These are phyloP conservation scores for Drosophila orena DNA, from an alignment of 1,140 invertebrate genomes.

Conservation along the genomic window DNA sequence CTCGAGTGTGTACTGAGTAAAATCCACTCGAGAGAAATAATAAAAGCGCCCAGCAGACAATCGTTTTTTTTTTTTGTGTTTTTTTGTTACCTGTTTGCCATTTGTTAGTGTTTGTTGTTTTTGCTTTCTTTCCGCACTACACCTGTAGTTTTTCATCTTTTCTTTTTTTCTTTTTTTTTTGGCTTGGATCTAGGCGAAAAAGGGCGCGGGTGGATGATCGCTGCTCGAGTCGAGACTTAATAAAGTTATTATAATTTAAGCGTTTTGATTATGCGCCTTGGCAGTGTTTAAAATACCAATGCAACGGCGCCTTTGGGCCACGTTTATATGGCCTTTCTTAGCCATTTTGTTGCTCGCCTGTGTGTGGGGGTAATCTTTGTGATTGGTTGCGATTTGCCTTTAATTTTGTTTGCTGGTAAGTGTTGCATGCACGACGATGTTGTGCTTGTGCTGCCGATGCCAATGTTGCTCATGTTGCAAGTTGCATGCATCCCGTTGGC, in stretches of 20 bases:
- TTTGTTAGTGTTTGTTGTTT: constrained; percentile 44
- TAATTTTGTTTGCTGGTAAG: constrained; percentile 75
- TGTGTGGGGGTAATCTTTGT: constrained; percentile 78
- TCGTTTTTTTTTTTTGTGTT: constrained; percentile 20
- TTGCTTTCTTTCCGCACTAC: constrained; percentile 70
- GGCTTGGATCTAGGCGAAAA: constrained; percentile 36
- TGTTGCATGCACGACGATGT: constrained; percentile 74
- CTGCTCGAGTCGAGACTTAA: constrained; percentile 61
- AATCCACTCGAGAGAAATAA: constrained; percentile 72
- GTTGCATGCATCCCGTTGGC: constrained; percentile 74
- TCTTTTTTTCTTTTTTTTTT: constrained; percentile 16
- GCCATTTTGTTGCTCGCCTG: constrained; percentile 43
- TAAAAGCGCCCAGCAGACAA: constrained; percentile 57
- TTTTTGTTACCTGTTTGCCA: constrained; percentile 55
- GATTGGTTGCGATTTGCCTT: constrained; percentile 82
- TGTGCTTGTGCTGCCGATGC: constrained; percentile 16
- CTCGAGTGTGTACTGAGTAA: constrained; percentile 72
- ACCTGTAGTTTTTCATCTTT: constrained; percentile 50
- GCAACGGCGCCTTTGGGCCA: constrained; percentile 66
- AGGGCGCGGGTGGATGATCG: constrained; percentile 21
- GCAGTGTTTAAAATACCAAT: constrained; percentile 83
- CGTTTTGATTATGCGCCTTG: constrained; percentile 81
- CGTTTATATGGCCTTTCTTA: constrained; percentile 26
- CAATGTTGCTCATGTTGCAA: constrained; percentile 29
- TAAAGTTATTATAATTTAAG: constrained; percentile 84